Evolutionary conservation across 2,888 invertebrate species (phyloP).

Genomic region (Stenoptilia bipunctidactyla): DNA sequence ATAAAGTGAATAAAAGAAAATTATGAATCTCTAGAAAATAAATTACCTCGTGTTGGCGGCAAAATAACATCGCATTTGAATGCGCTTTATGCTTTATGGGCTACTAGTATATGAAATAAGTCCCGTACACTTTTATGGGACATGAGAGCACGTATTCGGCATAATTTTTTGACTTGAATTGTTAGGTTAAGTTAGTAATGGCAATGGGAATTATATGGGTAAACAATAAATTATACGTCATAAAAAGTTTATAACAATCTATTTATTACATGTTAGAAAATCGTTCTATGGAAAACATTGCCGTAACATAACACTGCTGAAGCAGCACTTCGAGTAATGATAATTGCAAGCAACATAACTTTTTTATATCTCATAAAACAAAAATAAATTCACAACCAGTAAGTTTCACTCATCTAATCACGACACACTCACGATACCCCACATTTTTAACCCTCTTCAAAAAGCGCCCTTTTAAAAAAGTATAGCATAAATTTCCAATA

Average conservation of each 20-base stretch:
- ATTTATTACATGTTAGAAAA: too few relatives aligned
- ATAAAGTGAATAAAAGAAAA: conserved; percentile 73
- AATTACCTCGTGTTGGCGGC: conserved; percentile 70
- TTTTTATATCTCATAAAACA: neutral
- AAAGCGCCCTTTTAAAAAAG: conserved; percentile 23
- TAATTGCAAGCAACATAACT: neutral
- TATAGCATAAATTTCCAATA: conserved; percentile 64
- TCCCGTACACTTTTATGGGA: conserved; percentile 59
- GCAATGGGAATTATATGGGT: too few relatives aligned
- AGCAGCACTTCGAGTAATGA: too few relatives aligned
- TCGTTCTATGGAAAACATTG: too few relatives aligned
- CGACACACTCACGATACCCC: conserved; percentile 5
- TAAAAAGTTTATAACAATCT: too few relatives aligned
- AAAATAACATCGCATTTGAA: conserved; percentile 72
- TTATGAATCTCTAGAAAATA: conserved; percentile 70
- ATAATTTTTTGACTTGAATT: conserved; percentile 58
- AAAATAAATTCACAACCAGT: too few relatives aligned
- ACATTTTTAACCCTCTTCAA: conserved; percentile 21
- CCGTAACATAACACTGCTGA: too few relatives aligned
- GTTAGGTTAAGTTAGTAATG: conserved; percentile 15
- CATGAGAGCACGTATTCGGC: conserved; percentile 56
- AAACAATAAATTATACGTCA: too few relatives aligned
- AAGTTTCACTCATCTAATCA: neutral
- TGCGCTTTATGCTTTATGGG: conserved; percentile 70
- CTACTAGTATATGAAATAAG: conserved; percentile 67